Percentiles rank a stretch among this genome's conserved stretches.
These are phyloP conservation scores for Calyptommatus sinebrachiatus DNA, from an alignment of 2,113 vertebrate species.

Conservation along the genomic window DNA sequence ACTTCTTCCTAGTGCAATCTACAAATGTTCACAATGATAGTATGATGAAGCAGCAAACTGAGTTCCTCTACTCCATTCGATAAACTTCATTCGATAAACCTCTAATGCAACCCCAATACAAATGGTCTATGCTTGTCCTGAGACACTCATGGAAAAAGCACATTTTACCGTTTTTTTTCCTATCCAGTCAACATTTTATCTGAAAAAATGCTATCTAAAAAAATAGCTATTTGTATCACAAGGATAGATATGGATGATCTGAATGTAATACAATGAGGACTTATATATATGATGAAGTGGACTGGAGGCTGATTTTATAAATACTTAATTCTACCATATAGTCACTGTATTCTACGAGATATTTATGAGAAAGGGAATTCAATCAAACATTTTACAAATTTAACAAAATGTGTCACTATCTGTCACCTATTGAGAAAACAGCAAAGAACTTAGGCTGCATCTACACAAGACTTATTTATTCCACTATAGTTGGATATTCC, in stretches of 20 bases:
- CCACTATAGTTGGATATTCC: no score
- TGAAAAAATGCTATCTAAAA: not conserved
- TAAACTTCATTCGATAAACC: no score
- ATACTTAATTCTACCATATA: not conserved
- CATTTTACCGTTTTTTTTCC: not conserved
- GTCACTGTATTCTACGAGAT: not conserved
- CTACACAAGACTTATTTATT: no score
- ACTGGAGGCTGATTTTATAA: not conserved
- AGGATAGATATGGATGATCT: not conserved
- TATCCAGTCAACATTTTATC: not conserved
- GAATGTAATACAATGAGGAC: not conserved
- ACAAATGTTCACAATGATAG: no score
- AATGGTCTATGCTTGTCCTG: not conserved
- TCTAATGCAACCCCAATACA: no score
- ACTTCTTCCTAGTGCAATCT: not conserved
- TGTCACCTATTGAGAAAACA: not conserved
- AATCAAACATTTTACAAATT: not conserved
- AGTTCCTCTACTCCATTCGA: no score
- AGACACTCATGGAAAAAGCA: not conserved
- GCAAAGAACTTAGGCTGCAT: not conserved
- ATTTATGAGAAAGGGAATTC: not conserved
- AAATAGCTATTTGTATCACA: not conserved
- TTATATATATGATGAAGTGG: not conserved
- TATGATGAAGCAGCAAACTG: no score
- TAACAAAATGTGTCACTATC: not conserved